Conservation (phyloP, 2,113 vertebrate genomes). For the Tamias sibiricus region DNA sequence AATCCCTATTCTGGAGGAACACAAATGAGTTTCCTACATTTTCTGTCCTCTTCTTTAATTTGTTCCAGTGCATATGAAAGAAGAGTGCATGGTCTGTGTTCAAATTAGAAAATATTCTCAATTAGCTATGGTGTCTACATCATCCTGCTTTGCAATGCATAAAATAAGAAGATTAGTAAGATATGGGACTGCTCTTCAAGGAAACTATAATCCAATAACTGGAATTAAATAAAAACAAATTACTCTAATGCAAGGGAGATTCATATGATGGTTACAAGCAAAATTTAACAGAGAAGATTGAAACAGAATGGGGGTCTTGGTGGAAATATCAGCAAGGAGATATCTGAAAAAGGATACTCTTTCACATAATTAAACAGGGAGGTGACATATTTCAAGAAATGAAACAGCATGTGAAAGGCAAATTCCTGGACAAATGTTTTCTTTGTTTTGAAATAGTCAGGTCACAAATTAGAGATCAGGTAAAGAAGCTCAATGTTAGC, state of each 20-base stretch:
- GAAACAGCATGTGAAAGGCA: neutral
- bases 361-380: neutral
- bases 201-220: constrained; percentile 19
- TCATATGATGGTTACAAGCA: neutral
- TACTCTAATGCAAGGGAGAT: neutral
- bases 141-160: neutral
- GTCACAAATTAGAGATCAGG: neutral
- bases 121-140: neutral
- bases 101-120: constrained; percentile 43
- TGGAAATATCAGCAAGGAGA: neutral
- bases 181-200: neutral
- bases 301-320: neutral
- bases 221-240: constrained; percentile 61
- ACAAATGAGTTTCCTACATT: constrained; percentile 12
- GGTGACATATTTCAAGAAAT: neutral
- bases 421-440: neutral
- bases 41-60: neutral
- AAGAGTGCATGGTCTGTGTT: neutral
- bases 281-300: neutral
- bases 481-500: neutral
- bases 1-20: neutral
- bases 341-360: neutral
- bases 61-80: neutral
- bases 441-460: neutral
- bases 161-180: constrained; percentile 45